phyloP scores from a whole-genome alignment of 2,797 vertebrate species.

The Anabacerthia variegaticeps region DNA sequence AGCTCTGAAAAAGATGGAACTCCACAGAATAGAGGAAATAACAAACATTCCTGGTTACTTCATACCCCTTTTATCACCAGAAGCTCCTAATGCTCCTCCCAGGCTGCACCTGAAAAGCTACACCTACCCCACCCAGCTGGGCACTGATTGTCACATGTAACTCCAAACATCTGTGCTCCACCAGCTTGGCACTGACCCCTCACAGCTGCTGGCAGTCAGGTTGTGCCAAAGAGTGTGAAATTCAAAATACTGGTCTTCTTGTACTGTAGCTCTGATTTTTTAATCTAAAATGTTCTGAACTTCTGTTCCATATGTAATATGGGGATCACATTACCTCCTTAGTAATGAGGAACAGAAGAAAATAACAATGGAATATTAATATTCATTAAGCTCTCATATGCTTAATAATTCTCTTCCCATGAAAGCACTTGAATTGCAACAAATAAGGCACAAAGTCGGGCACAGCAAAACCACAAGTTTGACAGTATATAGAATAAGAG shows the following conservation, averaged over 20 bases:
- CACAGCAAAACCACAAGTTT: neutral
- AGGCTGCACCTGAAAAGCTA: neutral
- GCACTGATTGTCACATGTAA: fast-evolving
- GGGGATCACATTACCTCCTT: neutral
- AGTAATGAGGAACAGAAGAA: neutral
- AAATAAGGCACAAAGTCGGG: neutral
- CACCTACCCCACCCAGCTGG: fast-evolving
- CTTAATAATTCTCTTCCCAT: neutral
- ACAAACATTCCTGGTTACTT: fast-evolving
- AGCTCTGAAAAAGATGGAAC: fast-evolving
- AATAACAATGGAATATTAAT: neutral
- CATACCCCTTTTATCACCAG: fast-evolving
- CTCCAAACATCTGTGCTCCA: fast-evolving
- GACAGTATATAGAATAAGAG: neutral
- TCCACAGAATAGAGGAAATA: fast-evolving
- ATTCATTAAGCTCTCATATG: neutral
- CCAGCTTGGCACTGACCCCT: neutral
- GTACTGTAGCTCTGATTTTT: fast-evolving
- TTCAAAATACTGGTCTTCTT: neutral
- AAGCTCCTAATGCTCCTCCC: fast-evolving
- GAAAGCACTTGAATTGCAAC: neutral
- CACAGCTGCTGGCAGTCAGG: neutral
- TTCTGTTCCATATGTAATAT: neutral
- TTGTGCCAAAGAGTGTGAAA: neutral
- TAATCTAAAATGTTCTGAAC: neutral